Percentiles rank a stretch among this genome's conserved stretches.
Evolutionary conservation across 2,113 vertebrate genomes (phyloP).

Genomic region (Malurus elegans): DNA sequence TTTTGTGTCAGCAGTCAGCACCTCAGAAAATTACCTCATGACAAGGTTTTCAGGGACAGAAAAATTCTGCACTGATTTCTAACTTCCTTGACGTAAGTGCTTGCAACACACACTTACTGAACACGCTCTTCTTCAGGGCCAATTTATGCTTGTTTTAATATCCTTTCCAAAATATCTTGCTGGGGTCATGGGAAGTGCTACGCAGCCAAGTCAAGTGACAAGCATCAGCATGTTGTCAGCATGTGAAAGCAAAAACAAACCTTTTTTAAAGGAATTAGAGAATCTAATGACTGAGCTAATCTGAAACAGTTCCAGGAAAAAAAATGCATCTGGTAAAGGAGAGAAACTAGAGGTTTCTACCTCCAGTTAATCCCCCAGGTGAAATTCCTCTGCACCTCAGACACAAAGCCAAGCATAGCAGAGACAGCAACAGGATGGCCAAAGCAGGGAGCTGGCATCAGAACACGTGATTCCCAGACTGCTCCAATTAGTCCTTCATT

Average conservation of each 20-base stretch:
- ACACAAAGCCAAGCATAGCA: not conserved
- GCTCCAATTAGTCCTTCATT: not conserved
- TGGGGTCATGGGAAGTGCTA: slow-evolving; percentile 65
- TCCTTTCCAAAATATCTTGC: slow-evolving; percentile 32
- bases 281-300: not conserved
- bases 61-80: not conserved
- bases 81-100: slow-evolving; percentile 39
- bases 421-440: not conserved
- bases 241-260: slow-evolving; percentile 12
- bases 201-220: slow-evolving; percentile 37
- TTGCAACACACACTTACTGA: slow-evolving; percentile 22
- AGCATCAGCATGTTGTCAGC: slow-evolving; percentile 31
- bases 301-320: not conserved
- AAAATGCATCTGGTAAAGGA: not conserved
- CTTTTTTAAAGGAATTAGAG: not conserved
- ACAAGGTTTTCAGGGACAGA: not conserved
- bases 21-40: not conserved
- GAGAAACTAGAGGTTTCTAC: not conserved
- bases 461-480: not conserved
- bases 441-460: not conserved
- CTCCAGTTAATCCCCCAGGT: not conserved
- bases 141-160: slow-evolving; percentile 31
- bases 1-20: not conserved
- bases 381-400: not conserved
- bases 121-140: slow-evolving; percentile 1